phyloP scores from a whole-genome alignment of 2,888 invertebrate species.

The Adelphocoris suturalis region DNA sequence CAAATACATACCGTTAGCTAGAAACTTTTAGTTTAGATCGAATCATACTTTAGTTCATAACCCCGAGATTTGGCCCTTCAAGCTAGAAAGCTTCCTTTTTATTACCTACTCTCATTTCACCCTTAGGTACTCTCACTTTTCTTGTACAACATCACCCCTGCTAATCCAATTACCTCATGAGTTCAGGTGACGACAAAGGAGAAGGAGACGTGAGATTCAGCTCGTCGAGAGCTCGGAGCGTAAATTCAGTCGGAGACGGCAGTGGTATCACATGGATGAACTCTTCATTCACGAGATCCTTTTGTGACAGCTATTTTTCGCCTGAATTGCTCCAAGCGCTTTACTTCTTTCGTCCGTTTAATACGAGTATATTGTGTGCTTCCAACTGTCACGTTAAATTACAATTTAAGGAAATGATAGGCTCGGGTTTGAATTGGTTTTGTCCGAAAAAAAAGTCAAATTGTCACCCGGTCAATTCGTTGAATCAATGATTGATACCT shows the following conservation, averaged over 20 bases:
- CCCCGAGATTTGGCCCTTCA: not conserved
- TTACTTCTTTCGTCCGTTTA: no score
- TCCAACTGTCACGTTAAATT: no score
- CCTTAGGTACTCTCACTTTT: not conserved
- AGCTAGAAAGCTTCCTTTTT: no score
- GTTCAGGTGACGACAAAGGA: constrained; percentile 29
- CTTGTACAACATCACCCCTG: not conserved
- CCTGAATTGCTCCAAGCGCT: not conserved
- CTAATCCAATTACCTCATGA: constrained; percentile 21
- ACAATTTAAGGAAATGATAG: no score
- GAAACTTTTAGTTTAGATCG: not conserved
- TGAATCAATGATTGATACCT: no score
- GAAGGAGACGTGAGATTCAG: not conserved
- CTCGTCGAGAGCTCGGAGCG: not conserved
- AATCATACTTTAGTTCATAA: not conserved
- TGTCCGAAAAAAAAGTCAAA: no score
- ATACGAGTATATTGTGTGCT: no score
- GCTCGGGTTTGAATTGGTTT: no score
- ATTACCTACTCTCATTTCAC: not conserved
- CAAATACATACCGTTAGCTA: not conserved
- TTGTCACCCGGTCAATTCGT: no score
- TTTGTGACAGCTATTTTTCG: not conserved
- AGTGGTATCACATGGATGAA: not conserved
- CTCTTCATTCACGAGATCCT: not conserved
- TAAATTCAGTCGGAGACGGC: not conserved